These are phyloP conservation scores for Meles meles DNA, from an alignment of 2,113 vertebrate genomes.

Conservation along the genomic window DNA sequence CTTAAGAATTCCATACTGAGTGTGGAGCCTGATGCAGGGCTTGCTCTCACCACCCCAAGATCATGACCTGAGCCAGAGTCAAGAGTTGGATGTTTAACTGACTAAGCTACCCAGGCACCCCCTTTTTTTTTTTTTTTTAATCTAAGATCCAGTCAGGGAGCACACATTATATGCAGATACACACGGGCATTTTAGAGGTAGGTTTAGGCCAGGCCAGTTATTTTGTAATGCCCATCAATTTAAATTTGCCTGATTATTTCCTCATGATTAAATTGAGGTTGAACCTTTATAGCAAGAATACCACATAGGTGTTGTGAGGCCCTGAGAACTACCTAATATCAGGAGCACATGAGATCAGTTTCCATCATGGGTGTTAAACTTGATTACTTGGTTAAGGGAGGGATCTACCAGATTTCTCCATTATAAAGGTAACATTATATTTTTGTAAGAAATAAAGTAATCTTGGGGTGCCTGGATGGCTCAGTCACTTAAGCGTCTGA, in stretches of 20 bases:
- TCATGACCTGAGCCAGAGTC: not conserved
- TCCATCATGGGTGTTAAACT: not conserved
- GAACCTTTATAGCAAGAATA: not conserved
- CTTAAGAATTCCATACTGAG: not conserved
- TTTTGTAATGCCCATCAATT: not conserved
- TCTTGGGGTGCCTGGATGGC: not conserved
- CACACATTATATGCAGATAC: not conserved
- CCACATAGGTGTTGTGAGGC: rapidly evolving
- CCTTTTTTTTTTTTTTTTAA: not conserved
- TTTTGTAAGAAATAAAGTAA: not conserved
- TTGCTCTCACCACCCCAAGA: not conserved
- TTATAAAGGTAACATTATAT: not conserved
- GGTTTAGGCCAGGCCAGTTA: not conserved
- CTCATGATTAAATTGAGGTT: not conserved
- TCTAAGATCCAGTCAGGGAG: not conserved
- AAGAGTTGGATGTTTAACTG: not conserved
- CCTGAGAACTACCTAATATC: not conserved
- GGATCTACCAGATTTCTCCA: not conserved
- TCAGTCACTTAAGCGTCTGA: not conserved
- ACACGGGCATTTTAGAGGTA: not conserved
- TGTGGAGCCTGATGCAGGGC: not conserved
- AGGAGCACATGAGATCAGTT: not conserved
- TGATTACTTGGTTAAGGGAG: not conserved
- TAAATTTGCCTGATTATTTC: not conserved
- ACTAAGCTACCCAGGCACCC: not conserved